Evolutionary conservation across 1,140 invertebrate species (phyloP), one percentile per base, ranked within the genome.

Genomic region (Kradibia gibbosae): DNA sequence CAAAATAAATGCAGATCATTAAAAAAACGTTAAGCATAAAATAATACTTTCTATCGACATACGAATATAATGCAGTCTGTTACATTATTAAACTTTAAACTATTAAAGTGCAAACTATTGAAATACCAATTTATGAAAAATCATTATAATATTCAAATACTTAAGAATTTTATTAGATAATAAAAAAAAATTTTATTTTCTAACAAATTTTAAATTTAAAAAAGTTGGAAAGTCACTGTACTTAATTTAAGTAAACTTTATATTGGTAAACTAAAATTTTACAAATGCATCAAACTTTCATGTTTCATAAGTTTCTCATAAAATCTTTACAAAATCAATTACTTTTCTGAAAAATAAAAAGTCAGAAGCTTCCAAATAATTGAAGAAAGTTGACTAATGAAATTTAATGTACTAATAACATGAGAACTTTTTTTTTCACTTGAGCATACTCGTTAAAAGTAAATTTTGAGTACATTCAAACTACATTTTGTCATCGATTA

Each of bases 401-500:
- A n/a, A 22, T 70, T 78, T 42, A 3, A 60, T 53, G 34, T 3
- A 34, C 11, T 22, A 72, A 74, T 74, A 65, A 65, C 71, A 8
- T 48, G 42, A 73, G 62, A 73, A 80, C n/a, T 42, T 42, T 57
- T 42, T 20, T 50, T 67, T 20, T 67, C 20, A 62, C 5, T 31
- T 4, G 5, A 31, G 20, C 22, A 22, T n/a, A 17, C 36, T 22
- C 50, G 10, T 62, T 3, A 11, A 67, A 17, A n/a, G 20, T 28
- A 13, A 65, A 62, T 7, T 79, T 71, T 57, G 28, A 71, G 42
- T 39, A 71, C 55, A 62, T 80, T 73, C 50, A 73, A 73, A 60
- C 39, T 80, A 34, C 53, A 73, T n/a, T 73, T 73, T 62, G n/a
- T 55, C 78, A 73, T 42, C 36, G 31, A 36, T 36, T 2, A 20